Evolutionary conservation across 2,113 vertebrate genomes (phyloP), one percentile per base, ranked within the genome.

Genomic region (Callionymus lyra): DNA sequence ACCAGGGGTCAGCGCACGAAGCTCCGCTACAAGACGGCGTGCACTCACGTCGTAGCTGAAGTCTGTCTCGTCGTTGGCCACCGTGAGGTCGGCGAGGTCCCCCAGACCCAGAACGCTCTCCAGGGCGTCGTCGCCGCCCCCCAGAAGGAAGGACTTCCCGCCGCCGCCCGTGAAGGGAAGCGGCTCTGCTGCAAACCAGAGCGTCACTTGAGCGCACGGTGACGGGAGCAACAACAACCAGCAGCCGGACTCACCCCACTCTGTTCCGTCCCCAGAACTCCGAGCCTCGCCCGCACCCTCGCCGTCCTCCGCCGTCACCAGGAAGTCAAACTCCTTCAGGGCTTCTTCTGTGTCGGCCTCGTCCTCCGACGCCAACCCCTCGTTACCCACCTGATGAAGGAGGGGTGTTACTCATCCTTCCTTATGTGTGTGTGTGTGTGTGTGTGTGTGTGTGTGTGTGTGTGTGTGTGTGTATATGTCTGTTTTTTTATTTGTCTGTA

Each of bases 291-390:
- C 93, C 6, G 95, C 94, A 52, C 95, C 95, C 63, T 99, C 94
- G 21, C 93, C 95, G 47, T 99, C 95, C 82, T 98, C 95, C 15
- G 92, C 92, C 31, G 91, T 94, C 54, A 96, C 95, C 83, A 99
- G 82, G 81, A 99, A 99, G 82, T 99, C 94, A 85, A 99, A 99
- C 79, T 99, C 95, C 82, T 99, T 99, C 74, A 99, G 82, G 1
- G 90, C 95, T 82, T 97, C 94, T 73, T 98, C 95, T 35, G 94
- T 98, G 83, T 97, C 93, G 0, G 74, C 63, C 17, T 77, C 77
- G 3, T 97, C 94, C 52, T 99, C 94, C 13, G 92, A 90, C 19
- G 95, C 77, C 41, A 80, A 42, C 2, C 77, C 74, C 46, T 77
- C 74, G 13, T 80, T 77, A 13, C 65, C 74, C 4, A 73, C 62